Evolutionary conservation across 1,140 invertebrate species (phyloP).

Genomic region (Cyphomyrmex costatus): DNA sequence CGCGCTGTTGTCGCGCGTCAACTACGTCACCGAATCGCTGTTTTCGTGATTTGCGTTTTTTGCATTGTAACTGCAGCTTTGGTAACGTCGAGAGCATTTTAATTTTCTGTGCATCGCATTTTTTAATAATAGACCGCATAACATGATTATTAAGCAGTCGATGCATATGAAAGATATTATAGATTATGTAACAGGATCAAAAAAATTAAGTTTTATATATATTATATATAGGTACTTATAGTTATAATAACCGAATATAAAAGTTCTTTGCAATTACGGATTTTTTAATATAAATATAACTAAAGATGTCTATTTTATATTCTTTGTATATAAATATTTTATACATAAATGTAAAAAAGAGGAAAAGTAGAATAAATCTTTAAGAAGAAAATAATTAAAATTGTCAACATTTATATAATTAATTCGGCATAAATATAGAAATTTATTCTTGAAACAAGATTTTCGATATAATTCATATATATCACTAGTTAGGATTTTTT

Average conservation of each 20-base stretch:
- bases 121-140: slow-evolving; percentile 17
- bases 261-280: background rate
- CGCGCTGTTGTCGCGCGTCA: slow-evolving; percentile 49
- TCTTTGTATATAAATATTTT: background rate
- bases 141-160: background rate
- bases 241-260: slow-evolving; percentile 5
- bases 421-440: background rate
- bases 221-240: background rate
- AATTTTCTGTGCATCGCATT: background rate
- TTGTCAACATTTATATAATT: background rate
- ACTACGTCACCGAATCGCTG: slow-evolving; percentile 34
- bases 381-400: background rate
- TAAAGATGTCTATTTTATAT: background rate
- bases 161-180: background rate
- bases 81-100: background rate
- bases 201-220: background rate
- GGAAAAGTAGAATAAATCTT: background rate
- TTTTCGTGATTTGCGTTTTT: slow-evolving; percentile 37
- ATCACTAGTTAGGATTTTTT: background rate
- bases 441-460: background rate
- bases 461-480: background rate
- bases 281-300: background rate
- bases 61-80: background rate
- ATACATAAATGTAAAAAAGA: background rate
- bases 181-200: background rate